Conservation (phyloP, 2,888 invertebrate genomes). For the Chalcosyrphus nemorum region DNA sequence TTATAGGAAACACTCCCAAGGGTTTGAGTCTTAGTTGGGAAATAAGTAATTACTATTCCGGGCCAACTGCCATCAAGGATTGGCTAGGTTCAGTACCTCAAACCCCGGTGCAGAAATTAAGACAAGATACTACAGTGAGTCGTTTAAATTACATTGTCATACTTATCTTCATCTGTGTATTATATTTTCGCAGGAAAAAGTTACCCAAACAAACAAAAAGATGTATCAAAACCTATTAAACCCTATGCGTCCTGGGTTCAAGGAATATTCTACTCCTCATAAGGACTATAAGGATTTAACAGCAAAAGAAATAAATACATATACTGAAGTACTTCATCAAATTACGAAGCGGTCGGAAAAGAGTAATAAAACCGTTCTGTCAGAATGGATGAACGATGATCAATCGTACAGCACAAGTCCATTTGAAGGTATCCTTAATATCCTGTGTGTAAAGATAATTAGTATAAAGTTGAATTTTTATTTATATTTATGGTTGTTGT, state of each 20-base stretch:
- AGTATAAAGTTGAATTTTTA: not conserved
- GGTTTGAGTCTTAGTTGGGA: constrained; percentile 36
- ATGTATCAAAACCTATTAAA: not conserved
- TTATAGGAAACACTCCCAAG: constrained; percentile 28
- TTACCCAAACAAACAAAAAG: not conserved
- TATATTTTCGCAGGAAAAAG: not conserved
- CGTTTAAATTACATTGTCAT: not conserved
- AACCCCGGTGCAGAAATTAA: not conserved
- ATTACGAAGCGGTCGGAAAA: not conserved
- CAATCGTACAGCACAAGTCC: not conserved
- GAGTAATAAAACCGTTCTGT: not conserved
- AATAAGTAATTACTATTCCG: constrained; percentile 29
- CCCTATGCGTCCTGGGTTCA: not conserved
- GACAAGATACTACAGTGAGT: not conserved
- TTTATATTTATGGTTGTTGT: not conserved
- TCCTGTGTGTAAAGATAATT: not conserved
- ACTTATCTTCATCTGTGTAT: not conserved
- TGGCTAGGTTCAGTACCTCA: not conserved
- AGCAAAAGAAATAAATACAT: not conserved
- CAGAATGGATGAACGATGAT: not conserved
- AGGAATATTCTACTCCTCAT: no score
- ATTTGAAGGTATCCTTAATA: not conserved
- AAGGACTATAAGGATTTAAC: not conserved
- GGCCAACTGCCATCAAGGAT: constrained; percentile 26
- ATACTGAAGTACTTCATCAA: not conserved